phyloP scores from a whole-genome alignment of 1,140 invertebrate species.

The Drosophila nebulosa region DNA sequence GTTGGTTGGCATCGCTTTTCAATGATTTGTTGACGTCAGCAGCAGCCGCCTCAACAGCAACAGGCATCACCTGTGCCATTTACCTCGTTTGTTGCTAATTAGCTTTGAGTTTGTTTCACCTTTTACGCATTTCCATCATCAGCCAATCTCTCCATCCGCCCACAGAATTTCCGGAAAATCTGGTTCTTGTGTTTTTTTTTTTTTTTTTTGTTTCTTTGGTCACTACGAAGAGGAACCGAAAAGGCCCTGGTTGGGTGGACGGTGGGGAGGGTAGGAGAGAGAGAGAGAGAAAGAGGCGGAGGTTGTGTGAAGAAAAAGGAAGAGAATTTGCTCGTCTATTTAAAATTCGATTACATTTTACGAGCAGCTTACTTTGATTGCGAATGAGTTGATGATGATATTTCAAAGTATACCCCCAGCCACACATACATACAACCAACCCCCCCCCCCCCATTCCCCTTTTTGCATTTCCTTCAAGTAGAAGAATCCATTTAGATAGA shows the following conservation, averaged over 20 bases:
- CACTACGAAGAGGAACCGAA: neutral
- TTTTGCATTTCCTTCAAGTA: neutral
- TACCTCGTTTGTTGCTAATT: conserved; percentile 52
- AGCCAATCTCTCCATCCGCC: conserved; percentile 21
- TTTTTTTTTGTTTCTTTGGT: neutral
- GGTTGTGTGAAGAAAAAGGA: no score
- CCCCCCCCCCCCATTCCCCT: neutral
- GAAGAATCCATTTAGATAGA: neutral
- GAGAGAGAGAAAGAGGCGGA: no score
- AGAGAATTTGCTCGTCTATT: conserved; percentile 9
- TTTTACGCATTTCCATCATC: conserved; percentile 43
- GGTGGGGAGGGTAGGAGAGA: neutral
- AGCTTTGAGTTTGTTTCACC: conserved; percentile 31
- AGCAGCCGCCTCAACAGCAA: neutral
- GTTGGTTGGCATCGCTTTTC: neutral
- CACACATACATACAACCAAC: neutral
- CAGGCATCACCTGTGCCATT: conserved; percentile 11
- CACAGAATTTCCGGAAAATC: conserved; percentile 33
- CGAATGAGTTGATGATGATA: conserved; percentile 27
- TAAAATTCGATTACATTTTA: conserved; percentile 29
- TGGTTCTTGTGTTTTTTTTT: neutral
- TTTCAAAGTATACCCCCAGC: conserved; percentile 40
- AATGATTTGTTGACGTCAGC: conserved; percentile 42
- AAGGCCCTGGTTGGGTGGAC: neutral
- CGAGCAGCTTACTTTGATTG: conserved; percentile 36